Conservation (phyloP, 1,140 invertebrate species). For the Calliphora vicina region DNA sequence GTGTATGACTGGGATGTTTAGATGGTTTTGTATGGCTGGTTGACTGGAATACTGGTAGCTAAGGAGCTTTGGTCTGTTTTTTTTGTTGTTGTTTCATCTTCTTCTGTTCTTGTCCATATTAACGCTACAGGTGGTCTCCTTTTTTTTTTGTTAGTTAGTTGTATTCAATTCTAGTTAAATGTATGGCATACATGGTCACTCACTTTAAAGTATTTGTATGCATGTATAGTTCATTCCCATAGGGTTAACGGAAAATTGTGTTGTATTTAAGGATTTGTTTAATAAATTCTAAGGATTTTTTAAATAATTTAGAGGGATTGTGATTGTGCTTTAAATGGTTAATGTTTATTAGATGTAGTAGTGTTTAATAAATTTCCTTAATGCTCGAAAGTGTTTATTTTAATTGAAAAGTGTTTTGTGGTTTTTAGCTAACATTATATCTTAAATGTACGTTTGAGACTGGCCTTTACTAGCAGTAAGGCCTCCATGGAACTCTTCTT, state of each 20-base stretch:
- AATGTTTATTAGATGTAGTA: no score
- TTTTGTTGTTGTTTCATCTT: no score
- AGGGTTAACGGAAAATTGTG: slow-evolving; percentile 1
- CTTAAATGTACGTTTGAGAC: no score
- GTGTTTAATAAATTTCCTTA: no score
- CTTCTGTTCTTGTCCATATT: neutral
- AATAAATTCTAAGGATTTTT: neutral
- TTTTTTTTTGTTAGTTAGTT: neutral
- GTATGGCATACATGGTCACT: neutral
- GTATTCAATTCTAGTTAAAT: neutral
- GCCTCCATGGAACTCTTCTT: no score
- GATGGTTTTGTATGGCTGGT: no score
- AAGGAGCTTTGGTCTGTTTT: neutral
- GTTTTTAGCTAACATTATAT: no score
- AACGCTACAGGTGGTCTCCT: slow-evolving; percentile 1
- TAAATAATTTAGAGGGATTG: neutral
- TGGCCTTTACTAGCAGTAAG: no score
- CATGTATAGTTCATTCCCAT: neutral
- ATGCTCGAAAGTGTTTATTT: no score
- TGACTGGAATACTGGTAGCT: neutral
- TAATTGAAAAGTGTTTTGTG: no score
- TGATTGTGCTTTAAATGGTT: no score
- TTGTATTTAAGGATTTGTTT: neutral
- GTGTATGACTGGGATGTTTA: neutral
- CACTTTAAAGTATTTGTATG: neutral